phyloP scores from a whole-genome alignment of 2,797 vertebrate genomes.

The Gambelia wislizenii region DNA sequence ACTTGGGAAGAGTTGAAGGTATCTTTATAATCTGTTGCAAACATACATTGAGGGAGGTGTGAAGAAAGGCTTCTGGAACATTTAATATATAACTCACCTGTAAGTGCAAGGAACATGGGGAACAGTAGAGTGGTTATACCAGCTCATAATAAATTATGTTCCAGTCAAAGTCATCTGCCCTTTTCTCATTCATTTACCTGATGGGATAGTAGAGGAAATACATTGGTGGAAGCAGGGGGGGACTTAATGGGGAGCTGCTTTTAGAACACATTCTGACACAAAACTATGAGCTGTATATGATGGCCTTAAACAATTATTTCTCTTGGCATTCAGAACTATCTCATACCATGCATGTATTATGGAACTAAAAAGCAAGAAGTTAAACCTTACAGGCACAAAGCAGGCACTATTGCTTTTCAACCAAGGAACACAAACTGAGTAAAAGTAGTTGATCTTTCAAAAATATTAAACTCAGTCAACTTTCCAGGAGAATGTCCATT shows the following conservation, averaged over 20 bases:
- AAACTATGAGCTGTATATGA: neutral
- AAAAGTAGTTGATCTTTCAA: neutral
- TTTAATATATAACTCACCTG: neutral
- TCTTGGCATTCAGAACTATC: neutral
- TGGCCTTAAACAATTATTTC: neutral
- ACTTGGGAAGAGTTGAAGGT: neutral
- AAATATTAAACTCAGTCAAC: slow-evolving; percentile 1
- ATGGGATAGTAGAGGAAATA: no score
- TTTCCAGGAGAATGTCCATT: slow-evolving; percentile 7
- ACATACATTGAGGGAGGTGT: neutral
- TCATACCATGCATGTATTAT: neutral
- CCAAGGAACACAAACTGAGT: neutral
- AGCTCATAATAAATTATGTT: neutral
- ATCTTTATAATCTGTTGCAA: neutral
- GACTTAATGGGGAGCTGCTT: neutral
- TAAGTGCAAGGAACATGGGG: neutral
- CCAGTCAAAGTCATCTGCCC: neutral
- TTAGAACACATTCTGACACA: neutral
- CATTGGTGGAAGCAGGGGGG: no score
- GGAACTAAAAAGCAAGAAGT: neutral
- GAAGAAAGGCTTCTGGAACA: neutral
- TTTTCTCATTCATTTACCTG: neutral
- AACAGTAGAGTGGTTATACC: neutral
- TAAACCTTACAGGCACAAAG: neutral
- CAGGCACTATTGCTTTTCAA: neutral